Evolutionary conservation across 1,140 invertebrate species (phyloP).

Genomic region (Panonychus citri): DNA sequence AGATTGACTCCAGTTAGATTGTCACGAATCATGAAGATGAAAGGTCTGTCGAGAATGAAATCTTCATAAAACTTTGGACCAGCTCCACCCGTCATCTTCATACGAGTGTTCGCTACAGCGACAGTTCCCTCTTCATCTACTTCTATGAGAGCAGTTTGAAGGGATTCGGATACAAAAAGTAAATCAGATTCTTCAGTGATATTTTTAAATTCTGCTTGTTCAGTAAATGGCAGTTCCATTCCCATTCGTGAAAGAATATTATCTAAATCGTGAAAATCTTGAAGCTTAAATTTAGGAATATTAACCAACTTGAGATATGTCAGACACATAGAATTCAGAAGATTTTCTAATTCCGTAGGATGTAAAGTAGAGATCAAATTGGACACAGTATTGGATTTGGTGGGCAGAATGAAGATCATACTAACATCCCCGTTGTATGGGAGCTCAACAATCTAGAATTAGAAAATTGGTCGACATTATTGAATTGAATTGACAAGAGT

Average conservation of each 20-base stretch:
- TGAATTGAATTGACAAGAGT: too few relatives aligned
- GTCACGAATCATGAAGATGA: slow-evolving; percentile 43
- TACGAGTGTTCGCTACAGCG: slow-evolving; percentile 21
- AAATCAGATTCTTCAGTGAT: slow-evolving; percentile 24
- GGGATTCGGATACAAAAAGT: background rate
- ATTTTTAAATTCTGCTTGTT: slow-evolving; percentile 30
- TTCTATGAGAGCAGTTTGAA: slow-evolving; percentile 20
- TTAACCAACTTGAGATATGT: slow-evolving; percentile 21
- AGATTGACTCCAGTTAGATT: slow-evolving; percentile 30
- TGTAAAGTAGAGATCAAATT: too few relatives aligned
- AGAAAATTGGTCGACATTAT: too few relatives aligned
- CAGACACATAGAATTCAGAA: too few relatives aligned
- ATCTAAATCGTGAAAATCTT: slow-evolving; percentile 36
- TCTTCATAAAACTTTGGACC: background rate
- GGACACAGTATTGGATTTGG: too few relatives aligned
- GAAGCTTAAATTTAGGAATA: slow-evolving; percentile 52
- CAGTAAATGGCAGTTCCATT: slow-evolving; percentile 38
- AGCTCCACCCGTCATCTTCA: background rate
- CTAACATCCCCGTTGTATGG: too few relatives aligned
- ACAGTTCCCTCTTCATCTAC: slow-evolving; percentile 25
- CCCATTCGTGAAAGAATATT: slow-evolving; percentile 37
- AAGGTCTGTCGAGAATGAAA: slow-evolving; percentile 46
- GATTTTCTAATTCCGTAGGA: too few relatives aligned
- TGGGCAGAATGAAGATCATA: too few relatives aligned
- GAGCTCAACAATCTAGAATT: too few relatives aligned